Evolutionary conservation across 1,140 invertebrate genomes (phyloP).

Genomic region (Drosophila lacteicornis): DNA sequence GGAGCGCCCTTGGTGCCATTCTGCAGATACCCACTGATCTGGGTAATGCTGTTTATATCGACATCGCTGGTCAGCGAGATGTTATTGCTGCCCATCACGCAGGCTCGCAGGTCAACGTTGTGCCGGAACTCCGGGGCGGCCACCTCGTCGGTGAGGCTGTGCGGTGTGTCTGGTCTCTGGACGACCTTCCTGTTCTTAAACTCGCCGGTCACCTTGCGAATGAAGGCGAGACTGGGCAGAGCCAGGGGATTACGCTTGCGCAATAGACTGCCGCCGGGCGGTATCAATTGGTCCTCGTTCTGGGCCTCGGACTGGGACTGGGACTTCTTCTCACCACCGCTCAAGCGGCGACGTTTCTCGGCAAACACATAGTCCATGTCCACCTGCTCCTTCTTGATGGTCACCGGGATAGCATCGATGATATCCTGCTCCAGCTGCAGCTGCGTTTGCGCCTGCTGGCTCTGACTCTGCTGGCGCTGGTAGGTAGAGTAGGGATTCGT

Average conservation of each 20-base stretch:
- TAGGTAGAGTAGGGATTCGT: constrained; percentile 21
- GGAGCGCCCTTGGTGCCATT: constrained; percentile 60
- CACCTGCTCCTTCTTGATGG: constrained; percentile 42
- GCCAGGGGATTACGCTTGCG: constrained; percentile 60
- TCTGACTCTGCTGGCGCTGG: constrained; percentile 6
- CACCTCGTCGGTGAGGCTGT: constrained; percentile 61
- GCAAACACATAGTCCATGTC: constrained; percentile 12
- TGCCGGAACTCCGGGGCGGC: constrained; percentile 61
- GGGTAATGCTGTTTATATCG: constrained; percentile 54
- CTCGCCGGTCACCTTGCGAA: constrained; percentile 9
- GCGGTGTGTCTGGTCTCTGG: constrained; percentile 57
- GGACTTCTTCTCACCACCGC: constrained; percentile 8
- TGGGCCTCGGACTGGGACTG: constrained; percentile 5
- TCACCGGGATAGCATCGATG: constrained; percentile 7
- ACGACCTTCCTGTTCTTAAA: constrained; percentile 27
- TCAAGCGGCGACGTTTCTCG: constrained; percentile 29
- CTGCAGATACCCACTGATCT: constrained; percentile 73
- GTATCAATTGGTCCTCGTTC: constrained; percentile 57
- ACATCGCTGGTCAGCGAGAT: constrained; percentile 58
- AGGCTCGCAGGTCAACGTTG: constrained; percentile 77
- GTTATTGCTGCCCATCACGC: constrained; percentile 83
- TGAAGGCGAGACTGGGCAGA: background rate
- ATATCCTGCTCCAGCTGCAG: background rate
- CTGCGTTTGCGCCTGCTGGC: constrained; percentile 3
- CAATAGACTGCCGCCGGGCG: constrained; percentile 74